Evolutionary conservation across 2,888 invertebrate genomes (phyloP), one percentile per base, ranked within the genome.

Genomic region (Gibbula magus): DNA sequence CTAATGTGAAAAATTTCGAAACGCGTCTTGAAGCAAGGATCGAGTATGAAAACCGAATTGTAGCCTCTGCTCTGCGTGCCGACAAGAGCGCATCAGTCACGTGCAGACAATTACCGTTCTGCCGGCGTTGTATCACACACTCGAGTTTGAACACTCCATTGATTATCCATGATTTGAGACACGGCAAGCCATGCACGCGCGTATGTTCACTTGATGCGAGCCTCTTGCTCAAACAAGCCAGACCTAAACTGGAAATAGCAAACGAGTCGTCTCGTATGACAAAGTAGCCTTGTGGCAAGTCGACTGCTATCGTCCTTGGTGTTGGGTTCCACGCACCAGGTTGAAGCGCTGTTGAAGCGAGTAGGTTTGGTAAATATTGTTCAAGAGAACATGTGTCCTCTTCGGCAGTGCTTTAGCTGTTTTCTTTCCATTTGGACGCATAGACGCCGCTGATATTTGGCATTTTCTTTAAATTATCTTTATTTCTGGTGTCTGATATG

Each of bases 21-120:
- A 75, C 54, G 75, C 53, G 75, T n/a, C 75, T 32, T 18, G 35
- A 25, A 25, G 32, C 29, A 35, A 25, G 32, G 25, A 54, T 54
- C 32, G 75, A 52, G 52, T 54, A 75, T 75, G 32, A 35, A 75
- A 75, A 75, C 53, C 32, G 54, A 75, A 75, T 75, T 75, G 25
- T 25, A 52, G 54, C 53, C 25, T 10, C 18, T 16, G 20, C 32
- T 18, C 32, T 75, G 52, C 75, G 75, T 75, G 75, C 75, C 20
- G 20, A n/a, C 20, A 32, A 54, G 25, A 20, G 18, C 54, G 20
- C 54, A 54, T 54, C 35, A 29, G 75, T 25, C 75, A 75, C 75
- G 75, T 74, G 25, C 25, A 20, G 51, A 22, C 39, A 74, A 74
- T 74, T 74, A 74, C 51, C 16, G 25, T 25, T 61, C 70, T 70